Conservation (phyloP, 2,113 vertebrate genomes). For the Gambusia holbrooki region DNA sequence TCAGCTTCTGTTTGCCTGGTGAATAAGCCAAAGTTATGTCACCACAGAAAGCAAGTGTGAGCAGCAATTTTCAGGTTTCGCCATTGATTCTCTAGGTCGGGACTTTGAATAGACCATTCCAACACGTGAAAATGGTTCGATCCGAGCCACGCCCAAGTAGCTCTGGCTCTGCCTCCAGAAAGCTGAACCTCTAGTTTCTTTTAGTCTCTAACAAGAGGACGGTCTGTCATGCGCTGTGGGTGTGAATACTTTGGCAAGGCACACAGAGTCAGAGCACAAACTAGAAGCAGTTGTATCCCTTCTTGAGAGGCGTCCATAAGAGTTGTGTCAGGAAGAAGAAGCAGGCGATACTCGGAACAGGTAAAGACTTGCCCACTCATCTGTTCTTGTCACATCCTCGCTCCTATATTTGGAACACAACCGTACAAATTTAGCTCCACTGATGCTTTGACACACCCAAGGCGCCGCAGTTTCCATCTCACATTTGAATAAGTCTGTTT, state of each 20-base stretch:
- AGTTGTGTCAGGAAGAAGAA: slow-evolving; percentile 39
- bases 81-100: neutral
- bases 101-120: neutral
- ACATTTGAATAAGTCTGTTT: slow-evolving; percentile 76
- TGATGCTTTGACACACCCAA: slow-evolving; percentile 68
- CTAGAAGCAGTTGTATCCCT: slow-evolving; percentile 28
- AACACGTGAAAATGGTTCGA: too few species aligned
- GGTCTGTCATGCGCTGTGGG: neutral
- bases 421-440: slow-evolving; percentile 65
- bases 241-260: neutral
- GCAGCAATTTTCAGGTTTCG: neutral
- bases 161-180: neutral
- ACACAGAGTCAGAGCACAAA: neutral
- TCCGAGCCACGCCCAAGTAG: neutral
- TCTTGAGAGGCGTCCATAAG: slow-evolving; percentile 65
- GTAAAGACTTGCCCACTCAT: slow-evolving; percentile 56
- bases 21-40: too few species aligned
- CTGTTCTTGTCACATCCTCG: slow-evolving; percentile 67
- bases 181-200: neutral
- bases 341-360: slow-evolving; percentile 30
- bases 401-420: slow-evolving; percentile 66
- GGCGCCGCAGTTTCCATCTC: slow-evolving; percentile 53
- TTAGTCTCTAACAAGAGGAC: neutral
- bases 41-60: too few species aligned
- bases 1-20: too few species aligned